Conservation (phyloP, 2,888 invertebrate genomes). For the Trissolcus japonicus region DNA sequence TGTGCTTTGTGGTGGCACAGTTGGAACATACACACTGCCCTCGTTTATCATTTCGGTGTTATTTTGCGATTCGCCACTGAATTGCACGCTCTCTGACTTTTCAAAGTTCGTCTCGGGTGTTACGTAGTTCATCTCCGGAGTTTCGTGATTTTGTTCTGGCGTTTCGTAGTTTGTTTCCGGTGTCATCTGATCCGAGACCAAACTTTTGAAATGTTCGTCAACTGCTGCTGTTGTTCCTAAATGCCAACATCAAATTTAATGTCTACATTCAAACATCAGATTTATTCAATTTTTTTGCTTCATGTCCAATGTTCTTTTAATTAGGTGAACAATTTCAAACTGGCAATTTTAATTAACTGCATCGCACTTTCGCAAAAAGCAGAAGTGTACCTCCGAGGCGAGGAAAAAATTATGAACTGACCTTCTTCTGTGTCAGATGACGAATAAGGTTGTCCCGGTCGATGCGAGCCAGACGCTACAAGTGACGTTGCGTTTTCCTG, state of each 20-base stretch:
- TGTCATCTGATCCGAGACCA: constrained; percentile 35
- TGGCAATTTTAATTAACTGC: constrained; percentile 18
- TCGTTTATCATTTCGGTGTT: constrained; percentile 52
- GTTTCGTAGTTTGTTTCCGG: constrained; percentile 61
- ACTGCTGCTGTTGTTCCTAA: constrained; percentile 1
- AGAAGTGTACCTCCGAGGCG: not conserved
- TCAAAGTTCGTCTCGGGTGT: constrained; percentile 66
- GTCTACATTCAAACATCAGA: not conserved
- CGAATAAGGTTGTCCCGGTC: constrained; percentile 61
- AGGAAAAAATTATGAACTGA: constrained; percentile 32
- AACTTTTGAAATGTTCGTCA: constrained; percentile 26
- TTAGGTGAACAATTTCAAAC: not conserved
- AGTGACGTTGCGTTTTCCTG: constrained; percentile 45
- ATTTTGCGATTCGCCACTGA: constrained; percentile 50
- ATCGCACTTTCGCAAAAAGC: constrained; percentile 4
- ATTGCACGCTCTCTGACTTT: constrained; percentile 57
- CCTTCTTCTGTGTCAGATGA: constrained; percentile 35
- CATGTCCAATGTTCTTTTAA: not conserved
- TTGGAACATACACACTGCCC: constrained; percentile 13
- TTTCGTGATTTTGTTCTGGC: constrained; percentile 66
- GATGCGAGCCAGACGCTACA: constrained; percentile 63
- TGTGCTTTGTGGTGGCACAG: constrained; percentile 5
- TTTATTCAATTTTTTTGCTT: not conserved
- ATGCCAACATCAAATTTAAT: not conserved
- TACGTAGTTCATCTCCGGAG: constrained; percentile 64